A percentile compares a stretch with the other conserved stretches of the same genome.
Evolutionary conservation across 2,888 invertebrate genomes (phyloP).

Genomic region (Argynnis bischoffii): DNA sequence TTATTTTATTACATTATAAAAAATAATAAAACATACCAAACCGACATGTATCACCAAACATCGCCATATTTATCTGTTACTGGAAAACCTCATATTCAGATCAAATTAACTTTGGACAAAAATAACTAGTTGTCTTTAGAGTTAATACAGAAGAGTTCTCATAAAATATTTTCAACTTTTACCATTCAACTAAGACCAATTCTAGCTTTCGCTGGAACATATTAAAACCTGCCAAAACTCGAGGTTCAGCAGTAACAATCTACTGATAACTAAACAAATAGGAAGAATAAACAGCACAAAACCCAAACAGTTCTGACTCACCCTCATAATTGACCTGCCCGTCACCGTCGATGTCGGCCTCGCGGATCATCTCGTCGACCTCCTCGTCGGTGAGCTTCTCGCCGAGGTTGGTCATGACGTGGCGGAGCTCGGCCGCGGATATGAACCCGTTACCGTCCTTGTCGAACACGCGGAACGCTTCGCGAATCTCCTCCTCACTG

Average conservation of each 20-base stretch:
- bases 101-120: too few relatives aligned
- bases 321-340: constrained; percentile 99
- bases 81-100: too few relatives aligned
- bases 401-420: constrained; percentile 99
- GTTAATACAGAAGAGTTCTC: too few relatives aligned
- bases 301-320: constrained; percentile 59
- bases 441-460: constrained; percentile 99
- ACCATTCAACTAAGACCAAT: too few relatives aligned
- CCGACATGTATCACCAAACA: too few relatives aligned
- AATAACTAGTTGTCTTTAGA: too few relatives aligned
- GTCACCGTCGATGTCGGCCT: constrained; percentile 99
- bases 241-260: too few relatives aligned
- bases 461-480: constrained; percentile 99
- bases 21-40: too few relatives aligned
- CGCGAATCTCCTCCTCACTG: constrained; percentile 99
- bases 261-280: background rate
- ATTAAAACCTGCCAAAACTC: too few relatives aligned
- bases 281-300: background rate
- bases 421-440: constrained; percentile 98
- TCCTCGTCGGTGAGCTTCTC: constrained; percentile 99
- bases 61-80: too few relatives aligned
- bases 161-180: too few relatives aligned
- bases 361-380: constrained; percentile 99
- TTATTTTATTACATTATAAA: background rate
- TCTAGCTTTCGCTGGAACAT: too few relatives aligned